Evolutionary conservation across 2,113 vertebrate genomes (phyloP).

Genomic region (Lates calcarifer): DNA sequence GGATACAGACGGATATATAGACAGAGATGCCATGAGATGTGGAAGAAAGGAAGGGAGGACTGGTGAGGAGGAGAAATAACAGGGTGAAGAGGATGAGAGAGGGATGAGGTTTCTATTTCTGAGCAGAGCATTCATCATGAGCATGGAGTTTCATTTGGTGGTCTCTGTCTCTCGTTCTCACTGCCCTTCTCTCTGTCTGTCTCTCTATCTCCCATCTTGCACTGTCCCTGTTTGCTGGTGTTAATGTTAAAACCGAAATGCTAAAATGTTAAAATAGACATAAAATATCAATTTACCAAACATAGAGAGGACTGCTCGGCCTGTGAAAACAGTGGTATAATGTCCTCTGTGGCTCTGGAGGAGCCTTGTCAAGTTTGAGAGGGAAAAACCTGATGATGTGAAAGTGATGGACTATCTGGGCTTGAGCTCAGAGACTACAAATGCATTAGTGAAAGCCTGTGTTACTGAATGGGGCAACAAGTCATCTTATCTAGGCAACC

Average conservation of each 20-base stretch:
- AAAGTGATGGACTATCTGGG: neutral
- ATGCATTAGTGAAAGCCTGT: neutral
- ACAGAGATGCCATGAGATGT: constrained; percentile 53
- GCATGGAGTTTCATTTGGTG: constrained; percentile 72
- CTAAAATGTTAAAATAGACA: neutral
- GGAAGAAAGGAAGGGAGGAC: constrained; percentile 44
- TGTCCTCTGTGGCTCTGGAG: constrained; percentile 3
- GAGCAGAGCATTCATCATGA: constrained; percentile 76
- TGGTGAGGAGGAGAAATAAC: constrained; percentile 55
- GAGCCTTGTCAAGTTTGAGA: neutral
- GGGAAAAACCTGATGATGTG: constrained; percentile 1
- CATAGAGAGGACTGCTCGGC: neutral
- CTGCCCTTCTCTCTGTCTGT: constrained; percentile 19
- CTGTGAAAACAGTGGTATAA: neutral
- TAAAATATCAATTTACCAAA: neutral
- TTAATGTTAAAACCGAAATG: neutral
- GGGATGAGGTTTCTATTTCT: constrained; percentile 80
- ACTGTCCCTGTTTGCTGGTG: neutral
- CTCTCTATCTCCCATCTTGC: constrained; percentile 1
- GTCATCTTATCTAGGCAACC: no score
- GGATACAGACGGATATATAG: constrained; percentile 61
- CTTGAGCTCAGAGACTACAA: neutral
- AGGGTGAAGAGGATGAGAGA: constrained; percentile 68
- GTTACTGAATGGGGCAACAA: neutral
- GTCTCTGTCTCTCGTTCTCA: constrained; percentile 51